Conservation (phyloP, 2,113 vertebrate genomes). For the Capreolus pygargus region DNA sequence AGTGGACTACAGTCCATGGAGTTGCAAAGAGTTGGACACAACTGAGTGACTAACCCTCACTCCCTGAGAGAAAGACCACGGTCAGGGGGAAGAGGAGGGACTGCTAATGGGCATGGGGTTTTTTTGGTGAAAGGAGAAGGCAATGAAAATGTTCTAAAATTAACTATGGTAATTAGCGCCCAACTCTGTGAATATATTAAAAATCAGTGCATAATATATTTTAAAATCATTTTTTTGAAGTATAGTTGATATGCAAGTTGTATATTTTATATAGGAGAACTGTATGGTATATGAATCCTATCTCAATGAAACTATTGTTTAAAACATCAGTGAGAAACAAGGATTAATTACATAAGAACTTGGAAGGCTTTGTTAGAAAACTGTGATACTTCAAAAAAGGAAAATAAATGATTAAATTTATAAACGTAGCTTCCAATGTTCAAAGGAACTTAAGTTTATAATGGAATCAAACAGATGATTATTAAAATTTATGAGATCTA, state of each 20-base stretch:
- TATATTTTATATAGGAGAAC: background rate
- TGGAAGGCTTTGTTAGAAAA: background rate
- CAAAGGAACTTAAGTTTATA: constrained; percentile 10
- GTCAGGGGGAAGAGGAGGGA: background rate
- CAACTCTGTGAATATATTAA: background rate
- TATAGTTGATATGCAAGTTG: background rate
- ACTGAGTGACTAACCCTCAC: background rate
- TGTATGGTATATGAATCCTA: background rate
- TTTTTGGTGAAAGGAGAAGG: background rate
- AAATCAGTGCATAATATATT: background rate
- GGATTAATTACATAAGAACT: background rate
- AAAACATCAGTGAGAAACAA: background rate
- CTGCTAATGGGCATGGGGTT: background rate
- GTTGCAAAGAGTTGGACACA: background rate
- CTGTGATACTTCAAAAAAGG: background rate
- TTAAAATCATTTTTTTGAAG: background rate
- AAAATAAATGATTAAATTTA: background rate
- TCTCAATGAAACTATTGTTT: background rate
- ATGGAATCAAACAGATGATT: background rate
- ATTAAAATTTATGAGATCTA: background rate
- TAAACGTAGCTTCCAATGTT: constrained; percentile 7
- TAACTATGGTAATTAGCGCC: background rate
- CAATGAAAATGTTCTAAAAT: background rate
- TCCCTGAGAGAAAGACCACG: background rate
- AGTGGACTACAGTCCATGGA: background rate